Conservation (phyloP, 2,888 invertebrate genomes). For the Hypolimnas misippus region DNA sequence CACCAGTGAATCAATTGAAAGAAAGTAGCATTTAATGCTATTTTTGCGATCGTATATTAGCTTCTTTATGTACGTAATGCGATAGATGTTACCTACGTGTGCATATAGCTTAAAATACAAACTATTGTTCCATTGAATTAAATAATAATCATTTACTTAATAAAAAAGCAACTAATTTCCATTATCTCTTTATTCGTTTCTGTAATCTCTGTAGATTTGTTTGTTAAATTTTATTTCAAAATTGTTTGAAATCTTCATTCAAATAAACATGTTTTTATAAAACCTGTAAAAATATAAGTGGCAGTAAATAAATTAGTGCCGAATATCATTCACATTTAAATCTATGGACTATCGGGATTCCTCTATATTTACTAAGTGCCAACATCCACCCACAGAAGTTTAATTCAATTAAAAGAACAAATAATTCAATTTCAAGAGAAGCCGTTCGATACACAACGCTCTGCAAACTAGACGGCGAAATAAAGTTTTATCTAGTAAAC, state of each 20-base stretch:
- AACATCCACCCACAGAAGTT: slow-evolving; percentile 29
- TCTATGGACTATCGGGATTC: slow-evolving; percentile 17
- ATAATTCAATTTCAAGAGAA: slow-evolving; percentile 36
- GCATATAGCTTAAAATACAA: neutral
- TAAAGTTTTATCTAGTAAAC: slow-evolving; percentile 23
- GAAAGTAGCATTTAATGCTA: slow-evolving; percentile 48
- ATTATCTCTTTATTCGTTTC: no score
- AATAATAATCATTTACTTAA: neutral
- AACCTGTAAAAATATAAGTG: neutral
- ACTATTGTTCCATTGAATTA: neutral
- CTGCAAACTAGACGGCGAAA: slow-evolving; percentile 29
- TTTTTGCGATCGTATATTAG: slow-evolving; percentile 22
- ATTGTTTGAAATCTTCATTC: no score
- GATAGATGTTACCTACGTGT: neutral
- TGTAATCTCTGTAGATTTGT: no score
- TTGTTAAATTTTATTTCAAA: no score
- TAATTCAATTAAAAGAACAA: slow-evolving; percentile 35
- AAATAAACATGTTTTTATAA: no score
- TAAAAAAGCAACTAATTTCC: neutral
- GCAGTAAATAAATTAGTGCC: slow-evolving; percentile 4
- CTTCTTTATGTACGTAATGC: neutral
- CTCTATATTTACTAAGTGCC: slow-evolving; percentile 32
- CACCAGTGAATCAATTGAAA: slow-evolving; percentile 58
- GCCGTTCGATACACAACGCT: slow-evolving; percentile 35
- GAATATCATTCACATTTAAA: slow-evolving; percentile 22